These are phyloP conservation scores for Hirtodrosophila duncani DNA, from an alignment of 2,888 invertebrate genomes.

Conservation along the genomic window DNA sequence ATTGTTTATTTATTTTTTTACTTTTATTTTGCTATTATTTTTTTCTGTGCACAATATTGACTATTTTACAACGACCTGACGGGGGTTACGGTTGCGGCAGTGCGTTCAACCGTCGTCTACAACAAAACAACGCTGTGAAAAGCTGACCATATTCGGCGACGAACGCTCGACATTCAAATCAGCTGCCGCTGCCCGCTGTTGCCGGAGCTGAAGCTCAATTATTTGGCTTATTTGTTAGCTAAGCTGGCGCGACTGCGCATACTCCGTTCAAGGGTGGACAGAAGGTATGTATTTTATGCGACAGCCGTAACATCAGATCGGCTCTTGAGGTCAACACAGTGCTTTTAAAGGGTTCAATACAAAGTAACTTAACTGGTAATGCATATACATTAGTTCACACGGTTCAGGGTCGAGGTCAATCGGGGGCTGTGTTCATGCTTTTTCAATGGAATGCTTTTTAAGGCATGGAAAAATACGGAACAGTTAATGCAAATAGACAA, in stretches of 20 bases:
- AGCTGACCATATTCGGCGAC: slow-evolving; percentile 13
- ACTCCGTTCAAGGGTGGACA: slow-evolving; percentile 64
- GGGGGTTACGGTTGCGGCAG: no score
- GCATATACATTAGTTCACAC: slow-evolving; percentile 39
- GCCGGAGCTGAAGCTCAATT: no score
- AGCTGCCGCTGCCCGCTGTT: slow-evolving; percentile 13
- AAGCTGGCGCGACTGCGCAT: slow-evolving; percentile 33
- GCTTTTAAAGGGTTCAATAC: slow-evolving; percentile 59
- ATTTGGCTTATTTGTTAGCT: slow-evolving; percentile 64
- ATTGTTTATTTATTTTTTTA: no score
- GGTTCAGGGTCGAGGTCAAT: slow-evolving; percentile 58
- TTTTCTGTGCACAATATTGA: no score
- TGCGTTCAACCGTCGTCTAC: slow-evolving; percentile 15
- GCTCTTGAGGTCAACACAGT: slow-evolving; percentile 66
- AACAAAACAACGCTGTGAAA: no score
- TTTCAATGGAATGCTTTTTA: slow-evolving; percentile 8
- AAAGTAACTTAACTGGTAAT: slow-evolving; percentile 16
- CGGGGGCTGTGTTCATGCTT: slow-evolving; percentile 5
- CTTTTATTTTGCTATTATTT: no score
- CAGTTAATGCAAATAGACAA: no score
- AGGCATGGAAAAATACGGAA: slow-evolving; percentile 29
- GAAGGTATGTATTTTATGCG: no score
- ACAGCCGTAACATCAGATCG: no score
- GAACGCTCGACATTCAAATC: slow-evolving; percentile 45
- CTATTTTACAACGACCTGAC: no score